phyloP scores from a whole-genome alignment of 2,888 invertebrate genomes.

The Laothoe populi region DNA sequence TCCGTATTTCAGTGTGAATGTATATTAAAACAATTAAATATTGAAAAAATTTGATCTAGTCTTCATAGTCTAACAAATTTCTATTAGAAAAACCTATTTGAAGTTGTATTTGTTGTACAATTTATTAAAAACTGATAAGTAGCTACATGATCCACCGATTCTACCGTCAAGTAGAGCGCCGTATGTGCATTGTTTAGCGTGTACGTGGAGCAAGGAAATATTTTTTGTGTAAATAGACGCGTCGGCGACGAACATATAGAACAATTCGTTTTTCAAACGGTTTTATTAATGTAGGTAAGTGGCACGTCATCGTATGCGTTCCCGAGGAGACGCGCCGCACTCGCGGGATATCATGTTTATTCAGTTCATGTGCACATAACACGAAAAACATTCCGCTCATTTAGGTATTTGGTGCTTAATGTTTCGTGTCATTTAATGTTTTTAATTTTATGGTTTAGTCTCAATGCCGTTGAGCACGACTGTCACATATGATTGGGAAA shows the following conservation, averaged over 20 bases:
- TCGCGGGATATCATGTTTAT: neutral
- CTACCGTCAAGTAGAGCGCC: neutral
- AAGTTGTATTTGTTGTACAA: neutral
- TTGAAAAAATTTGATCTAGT: constrained; percentile 9
- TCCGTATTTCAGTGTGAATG: too few relatives aligned
- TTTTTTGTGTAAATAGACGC: constrained; percentile 58
- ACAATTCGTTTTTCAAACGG: constrained; percentile 37
- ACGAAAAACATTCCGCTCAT: neutral
- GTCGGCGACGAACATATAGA: constrained; percentile 56
- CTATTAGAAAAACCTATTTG: neutral
- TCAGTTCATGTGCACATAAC: neutral
- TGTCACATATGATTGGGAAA: neutral
- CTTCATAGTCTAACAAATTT: constrained; percentile 1
- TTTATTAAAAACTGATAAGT: neutral
- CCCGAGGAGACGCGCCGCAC: neutral
- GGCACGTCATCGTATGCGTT: constrained; percentile 31
- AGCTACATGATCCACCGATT: too few relatives aligned
- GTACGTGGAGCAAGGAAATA: constrained; percentile 32
- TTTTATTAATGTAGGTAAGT: constrained; percentile 65
- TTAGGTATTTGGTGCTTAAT: neutral
- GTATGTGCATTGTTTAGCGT: constrained; percentile 5
- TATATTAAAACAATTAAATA: neutral
- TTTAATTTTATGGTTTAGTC: neutral
- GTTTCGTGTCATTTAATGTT: neutral
- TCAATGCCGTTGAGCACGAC: neutral